Evolutionary conservation across 2,888 invertebrate species (phyloP).

Genomic region (Druceiella hillmani): DNA sequence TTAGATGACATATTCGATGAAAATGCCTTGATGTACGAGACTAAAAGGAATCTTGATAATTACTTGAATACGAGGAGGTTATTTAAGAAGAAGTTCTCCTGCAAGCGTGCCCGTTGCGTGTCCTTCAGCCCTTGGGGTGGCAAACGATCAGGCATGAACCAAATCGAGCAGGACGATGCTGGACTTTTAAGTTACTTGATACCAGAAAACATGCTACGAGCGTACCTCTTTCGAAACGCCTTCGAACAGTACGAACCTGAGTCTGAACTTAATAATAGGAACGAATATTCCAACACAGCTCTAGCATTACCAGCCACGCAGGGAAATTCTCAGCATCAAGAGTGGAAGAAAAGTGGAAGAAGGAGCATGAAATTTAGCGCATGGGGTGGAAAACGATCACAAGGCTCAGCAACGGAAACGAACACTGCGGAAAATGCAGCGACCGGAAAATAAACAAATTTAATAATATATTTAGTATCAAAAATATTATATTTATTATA

Average conservation of each 20-base stretch:
- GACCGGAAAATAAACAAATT: no score
- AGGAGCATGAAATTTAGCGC: conserved; percentile 47
- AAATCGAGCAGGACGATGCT: conserved; percentile 33
- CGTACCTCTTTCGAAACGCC: neutral
- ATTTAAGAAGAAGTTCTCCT: no score
- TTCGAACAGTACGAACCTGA: neutral
- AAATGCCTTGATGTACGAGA: no score
- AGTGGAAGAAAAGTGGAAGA: conserved; percentile 43
- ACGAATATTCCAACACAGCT: neutral
- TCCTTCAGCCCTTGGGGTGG: conserved; percentile 49
- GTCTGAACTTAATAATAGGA: neutral
- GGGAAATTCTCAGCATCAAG: conserved; percentile 19
- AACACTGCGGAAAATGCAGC: no score
- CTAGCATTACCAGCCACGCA: neutral
- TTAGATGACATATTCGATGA: no score
- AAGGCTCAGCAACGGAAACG: no score
- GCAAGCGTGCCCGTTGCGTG: no score
- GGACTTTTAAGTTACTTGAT: neutral
- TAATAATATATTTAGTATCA: no score
- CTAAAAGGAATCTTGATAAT: no score
- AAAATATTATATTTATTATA: no score
- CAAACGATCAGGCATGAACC: conserved; percentile 40
- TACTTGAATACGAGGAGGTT: no score
- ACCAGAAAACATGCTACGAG: neutral
- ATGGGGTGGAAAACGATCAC: conserved; percentile 46